Conservation (phyloP, 2,797 vertebrate species). For the Sebastiscus albofasciatus region DNA sequence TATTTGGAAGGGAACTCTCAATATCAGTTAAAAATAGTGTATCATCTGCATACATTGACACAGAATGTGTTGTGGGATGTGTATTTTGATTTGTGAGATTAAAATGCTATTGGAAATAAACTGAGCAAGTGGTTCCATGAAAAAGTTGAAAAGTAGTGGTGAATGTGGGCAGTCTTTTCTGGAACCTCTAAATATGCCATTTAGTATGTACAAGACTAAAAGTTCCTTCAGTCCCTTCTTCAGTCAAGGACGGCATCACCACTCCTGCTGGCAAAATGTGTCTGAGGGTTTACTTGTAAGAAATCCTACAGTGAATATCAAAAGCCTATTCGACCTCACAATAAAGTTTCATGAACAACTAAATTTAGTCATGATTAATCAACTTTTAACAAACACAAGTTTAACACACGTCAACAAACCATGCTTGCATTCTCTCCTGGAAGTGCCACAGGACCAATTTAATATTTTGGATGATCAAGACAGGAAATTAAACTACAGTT, state of each 20-base stretch:
- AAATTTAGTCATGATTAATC: neutral
- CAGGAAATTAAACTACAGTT: neutral
- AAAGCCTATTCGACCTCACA: neutral
- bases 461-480: neutral
- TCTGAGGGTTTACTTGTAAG: neutral
- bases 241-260: neutral
- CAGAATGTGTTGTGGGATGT: neutral
- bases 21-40: neutral
- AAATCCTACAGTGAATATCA: neutral
- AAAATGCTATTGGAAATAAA: neutral
- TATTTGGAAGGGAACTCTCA: neutral
- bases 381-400: neutral
- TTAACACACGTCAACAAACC: neutral
- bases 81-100: neutral
- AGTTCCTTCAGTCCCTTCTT: neutral
- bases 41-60: neutral
- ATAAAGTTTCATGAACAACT: neutral
- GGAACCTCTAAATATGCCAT: neutral
- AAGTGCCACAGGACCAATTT: neutral
- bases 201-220: neutral
- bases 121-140: neutral
- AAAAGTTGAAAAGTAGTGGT: neutral
- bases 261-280: neutral
- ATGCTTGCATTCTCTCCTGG: neutral
- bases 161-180: neutral